A percentile compares a stretch with the other conserved stretches of the same genome.
These are phyloP conservation scores for Pollenia griseotomentosa DNA, from an alignment of 2,888 invertebrate genomes.

Conservation along the genomic window DNA sequence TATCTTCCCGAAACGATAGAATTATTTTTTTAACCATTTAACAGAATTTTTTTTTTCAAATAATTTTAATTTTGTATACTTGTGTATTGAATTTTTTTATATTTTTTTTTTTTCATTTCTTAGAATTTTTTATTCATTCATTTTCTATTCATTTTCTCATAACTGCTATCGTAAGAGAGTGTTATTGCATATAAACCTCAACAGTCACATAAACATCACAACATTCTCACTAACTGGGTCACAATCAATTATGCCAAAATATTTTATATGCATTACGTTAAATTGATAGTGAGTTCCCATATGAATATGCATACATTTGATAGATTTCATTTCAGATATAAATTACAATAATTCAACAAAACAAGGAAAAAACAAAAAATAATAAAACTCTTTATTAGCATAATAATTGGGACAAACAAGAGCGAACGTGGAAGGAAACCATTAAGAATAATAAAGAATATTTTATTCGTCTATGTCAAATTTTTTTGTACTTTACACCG, in stretches of 20 bases:
- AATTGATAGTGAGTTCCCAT: constrained; percentile 55
- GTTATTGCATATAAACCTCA: not conserved
- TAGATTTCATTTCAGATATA: constrained; percentile 54
- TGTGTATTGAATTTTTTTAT: no score
- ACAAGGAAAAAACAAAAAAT: not conserved
- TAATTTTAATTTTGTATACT: no score
- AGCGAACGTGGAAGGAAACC: no score
- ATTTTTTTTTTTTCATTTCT: not conserved
- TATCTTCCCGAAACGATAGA: no score
- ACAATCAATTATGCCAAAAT: constrained; percentile 60
- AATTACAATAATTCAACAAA: not conserved
- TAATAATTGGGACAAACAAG: not conserved
- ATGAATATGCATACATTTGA: constrained; percentile 47
- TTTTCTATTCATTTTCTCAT: not conserved
- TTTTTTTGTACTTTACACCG: no score
- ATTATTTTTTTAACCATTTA: no score
- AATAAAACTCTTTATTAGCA: not conserved
- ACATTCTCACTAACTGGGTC: constrained; percentile 36
- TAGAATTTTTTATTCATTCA: not conserved
- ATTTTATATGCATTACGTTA: constrained; percentile 29
- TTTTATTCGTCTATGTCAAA: no score
- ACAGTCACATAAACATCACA: constrained; percentile 11
- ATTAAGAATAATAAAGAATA: no score
- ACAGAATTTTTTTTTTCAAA: no score
- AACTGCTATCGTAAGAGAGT: not conserved